phyloP scores from a whole-genome alignment of 2,113 vertebrate genomes.

The Periophthalmodon schlosseri region DNA sequence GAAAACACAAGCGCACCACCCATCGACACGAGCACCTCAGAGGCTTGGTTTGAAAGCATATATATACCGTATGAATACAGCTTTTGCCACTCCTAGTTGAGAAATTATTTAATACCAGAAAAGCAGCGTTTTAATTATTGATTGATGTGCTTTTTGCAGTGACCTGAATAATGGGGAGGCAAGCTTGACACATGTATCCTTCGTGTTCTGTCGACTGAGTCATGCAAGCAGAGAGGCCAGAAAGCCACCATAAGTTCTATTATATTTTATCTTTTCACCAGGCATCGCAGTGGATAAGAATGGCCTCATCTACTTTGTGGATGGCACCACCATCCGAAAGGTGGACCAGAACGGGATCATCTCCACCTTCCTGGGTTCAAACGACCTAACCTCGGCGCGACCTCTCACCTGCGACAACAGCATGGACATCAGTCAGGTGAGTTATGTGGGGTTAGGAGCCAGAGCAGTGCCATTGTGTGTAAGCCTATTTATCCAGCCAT shows the following conservation, averaged over 20 bases:
- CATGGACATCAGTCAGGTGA: constrained; percentile 98
- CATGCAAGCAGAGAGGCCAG: constrained; percentile 55
- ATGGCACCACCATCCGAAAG: constrained; percentile 96
- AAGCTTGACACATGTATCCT: constrained; percentile 78
- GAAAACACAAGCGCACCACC: constrained; percentile 23
- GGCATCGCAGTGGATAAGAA: constrained; percentile 94
- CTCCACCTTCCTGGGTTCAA: constrained; percentile 94
- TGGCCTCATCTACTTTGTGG: constrained; percentile 96
- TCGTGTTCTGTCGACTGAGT: constrained; percentile 70
- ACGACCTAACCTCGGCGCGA: constrained; percentile 93
- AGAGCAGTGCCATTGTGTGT: neutral
- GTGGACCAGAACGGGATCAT: constrained; percentile 96
- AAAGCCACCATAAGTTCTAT: constrained; percentile 27
- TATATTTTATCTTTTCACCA: constrained; percentile 52
- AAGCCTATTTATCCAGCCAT: neutral
- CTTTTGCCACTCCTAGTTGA: constrained; percentile 75
- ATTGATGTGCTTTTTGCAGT: constrained; percentile 78
- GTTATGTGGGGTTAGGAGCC: constrained; percentile 2
- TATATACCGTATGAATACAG: constrained; percentile 65
- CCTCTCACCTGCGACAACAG: constrained; percentile 94
- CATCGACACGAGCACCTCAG: constrained; percentile 42
- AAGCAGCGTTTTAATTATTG: constrained; percentile 78
- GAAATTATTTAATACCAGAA: constrained; percentile 79
- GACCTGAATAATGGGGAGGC: constrained; percentile 82
- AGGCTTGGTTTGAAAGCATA: constrained; percentile 55